phyloP scores from a whole-genome alignment of 2,888 invertebrate species.

The Elysia crispata region DNA sequence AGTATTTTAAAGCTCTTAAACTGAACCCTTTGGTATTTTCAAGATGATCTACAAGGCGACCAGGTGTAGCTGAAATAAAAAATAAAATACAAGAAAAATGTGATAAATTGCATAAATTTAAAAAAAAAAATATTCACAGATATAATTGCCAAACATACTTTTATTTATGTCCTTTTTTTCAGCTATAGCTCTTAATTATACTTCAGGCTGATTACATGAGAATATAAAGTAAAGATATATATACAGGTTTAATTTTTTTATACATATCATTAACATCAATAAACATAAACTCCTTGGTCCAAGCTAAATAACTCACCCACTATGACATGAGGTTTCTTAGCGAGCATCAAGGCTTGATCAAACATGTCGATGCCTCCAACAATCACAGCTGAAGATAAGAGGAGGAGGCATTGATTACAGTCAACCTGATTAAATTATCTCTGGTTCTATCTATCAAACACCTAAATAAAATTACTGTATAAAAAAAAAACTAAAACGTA shows the following conservation, averaged over 20 bases:
- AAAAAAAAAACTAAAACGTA: no score
- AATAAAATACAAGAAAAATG: background rate
- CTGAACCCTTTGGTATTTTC: conserved; percentile 99
- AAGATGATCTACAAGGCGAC: conserved; percentile 95
- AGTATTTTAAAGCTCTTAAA: conserved; percentile 89
- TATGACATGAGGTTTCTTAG: conserved; percentile 97
- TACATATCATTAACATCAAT: no score
- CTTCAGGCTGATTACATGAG: no score
- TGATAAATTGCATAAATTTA: background rate
- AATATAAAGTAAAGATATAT: no score
- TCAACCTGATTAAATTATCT: background rate
- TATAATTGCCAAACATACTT: no score
- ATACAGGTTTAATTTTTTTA: no score
- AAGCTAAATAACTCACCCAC: conserved; percentile 82
- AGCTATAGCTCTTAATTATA: no score
- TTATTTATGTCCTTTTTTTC: no score
- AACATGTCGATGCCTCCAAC: conserved; percentile 99
- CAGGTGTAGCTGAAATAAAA: conserved; percentile 87
- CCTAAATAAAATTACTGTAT: background rate
- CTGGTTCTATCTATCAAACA: background rate
- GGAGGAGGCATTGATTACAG: no score
- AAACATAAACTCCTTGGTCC: no score
- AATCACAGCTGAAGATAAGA: conserved; percentile 84
- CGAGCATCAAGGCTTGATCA: conserved; percentile 91
- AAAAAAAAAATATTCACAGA: background rate